Base-by-base conservation (phyloP, 2,797 vertebrate species). In the Acomys russatus region DNA sequence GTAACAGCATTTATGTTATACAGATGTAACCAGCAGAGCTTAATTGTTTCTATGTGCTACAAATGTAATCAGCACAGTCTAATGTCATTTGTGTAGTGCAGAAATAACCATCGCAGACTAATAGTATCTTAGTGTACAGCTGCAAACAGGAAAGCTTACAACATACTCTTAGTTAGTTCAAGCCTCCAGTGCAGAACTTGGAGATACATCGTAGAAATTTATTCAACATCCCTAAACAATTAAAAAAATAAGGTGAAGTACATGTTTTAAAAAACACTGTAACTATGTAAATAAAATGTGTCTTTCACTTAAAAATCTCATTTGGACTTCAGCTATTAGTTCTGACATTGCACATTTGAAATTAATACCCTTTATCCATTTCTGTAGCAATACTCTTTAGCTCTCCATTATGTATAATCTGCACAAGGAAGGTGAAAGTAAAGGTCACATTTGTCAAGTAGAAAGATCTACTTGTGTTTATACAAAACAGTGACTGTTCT, bases 391-490 rank as follows among this genome's bases (percentile, higher is more conserved):
- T 33, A 79, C 6, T 88, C 51, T 88, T 95, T 86, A 91, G 90
- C 64, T 79, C 59, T 93, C 59, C 59, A 93, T 94, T 97, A 92
- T 88, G 88, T 51, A 88, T 76, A 96, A 97, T 93, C 85, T 87
- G 14, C 54, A 84, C 33, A 96, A 54, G 83, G 61, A 49, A 71
- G 88, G 59, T 90, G 38, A 95, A 91, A 94, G 59, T 82, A 97
- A 96, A 97, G 92, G 79, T 96, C 56, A 97, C 2, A n/a, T n/a
- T 85, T 95, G 79, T 92, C 86, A 96, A 94, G 33, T 15, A 63
- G 84, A 96, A 95, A 94, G 35, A 94, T 92, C 76, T 82, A 90
- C 28, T 95, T 93, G 56, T 73, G 59, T 84, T 95, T 86, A 95
- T 49, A 95, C 8, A 88, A 96, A 97, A 88, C 30, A 94, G 63